Conservation (phyloP, 2,113 vertebrate genomes). For the Serinus canaria region DNA sequence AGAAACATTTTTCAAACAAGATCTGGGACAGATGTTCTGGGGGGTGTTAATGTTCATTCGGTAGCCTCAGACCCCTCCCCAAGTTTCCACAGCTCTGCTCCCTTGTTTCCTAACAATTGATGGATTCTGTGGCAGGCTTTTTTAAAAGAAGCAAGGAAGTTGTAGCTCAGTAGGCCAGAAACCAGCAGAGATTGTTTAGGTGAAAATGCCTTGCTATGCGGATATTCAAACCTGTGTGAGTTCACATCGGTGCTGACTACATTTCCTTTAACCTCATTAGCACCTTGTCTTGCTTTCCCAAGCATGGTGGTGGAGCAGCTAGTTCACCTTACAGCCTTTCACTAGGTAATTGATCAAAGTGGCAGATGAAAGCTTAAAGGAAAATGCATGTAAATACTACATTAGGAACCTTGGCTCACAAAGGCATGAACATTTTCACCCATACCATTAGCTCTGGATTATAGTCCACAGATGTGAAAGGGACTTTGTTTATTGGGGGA, state of each 20-base stretch:
- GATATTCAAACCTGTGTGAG: neutral
- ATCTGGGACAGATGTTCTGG: neutral
- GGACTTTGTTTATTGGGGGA: neutral
- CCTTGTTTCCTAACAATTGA: neutral
- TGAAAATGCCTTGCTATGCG: constrained; percentile 12
- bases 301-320: constrained; percentile 48
- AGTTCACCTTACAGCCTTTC: constrained; percentile 28
- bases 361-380: constrained; percentile 22
- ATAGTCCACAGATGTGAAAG: neutral
- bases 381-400: constrained; percentile 50
- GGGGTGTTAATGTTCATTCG: neutral
- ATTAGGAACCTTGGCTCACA: constrained; percentile 35
- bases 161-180: constrained; percentile 39
- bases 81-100: neutral
- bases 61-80: neutral
- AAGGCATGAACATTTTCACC: constrained; percentile 15
- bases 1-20: neutral
- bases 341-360: constrained; percentile 32
- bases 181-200: neutral
- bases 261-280: constrained; percentile 69
- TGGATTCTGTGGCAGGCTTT: neutral
- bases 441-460: constrained; percentile 11
- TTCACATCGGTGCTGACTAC: neutral
- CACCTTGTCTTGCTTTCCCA: constrained; percentile 65
- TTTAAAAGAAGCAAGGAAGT: neutral